Evolutionary conservation across 2,888 invertebrate genomes (phyloP), one percentile per base, ranked within the genome.

Genomic region (Netelia fuscicornis): DNA sequence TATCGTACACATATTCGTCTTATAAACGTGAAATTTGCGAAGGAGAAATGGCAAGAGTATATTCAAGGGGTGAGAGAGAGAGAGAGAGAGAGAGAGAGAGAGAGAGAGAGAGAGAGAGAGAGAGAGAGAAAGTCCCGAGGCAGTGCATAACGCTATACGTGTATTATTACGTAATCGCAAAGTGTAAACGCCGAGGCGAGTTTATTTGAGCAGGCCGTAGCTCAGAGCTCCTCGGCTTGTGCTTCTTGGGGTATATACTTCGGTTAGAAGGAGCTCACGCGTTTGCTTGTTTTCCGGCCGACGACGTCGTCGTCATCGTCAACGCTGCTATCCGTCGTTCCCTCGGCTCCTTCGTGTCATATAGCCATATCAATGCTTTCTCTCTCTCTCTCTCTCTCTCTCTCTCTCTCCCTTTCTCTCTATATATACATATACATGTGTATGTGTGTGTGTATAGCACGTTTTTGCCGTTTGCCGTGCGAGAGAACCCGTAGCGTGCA

Each of bases 81-180:
- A 71, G 0, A 9, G 17, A 17, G 17, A 17, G 17, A 17, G 17
- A 17, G 17, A 17, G 17, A 17, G 17, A 17, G 17, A 17, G 60
- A 52, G 78, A 13, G n/a, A 56, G 13, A 37, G 52, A n/a, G 37
- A 42, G 72, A 37, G 70, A 71, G 0, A 9, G 25, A 25, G 30
- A 30, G 30, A 30, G 30, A 30, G 30, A 5, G 6, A 3, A 44
- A 52, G 30, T 68, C 65, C 60, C 60, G 54, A 52, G 64, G 48
- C 76, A 54, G 20, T 71, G 52, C 13, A 52, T 72, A 72, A 72
- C 54, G 72, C 20, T 72, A 42, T 87, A 83, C 58, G 60, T 54
- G 81, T 86, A 89, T 89, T 89, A 91, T 91, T 90, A 89, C 90
- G 90, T 90, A 91, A 92, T 91, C 88, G 89, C 90, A 86, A 84